Conservation (phyloP, 1,140 invertebrate genomes). For the Drosophila albomicans region DNA sequence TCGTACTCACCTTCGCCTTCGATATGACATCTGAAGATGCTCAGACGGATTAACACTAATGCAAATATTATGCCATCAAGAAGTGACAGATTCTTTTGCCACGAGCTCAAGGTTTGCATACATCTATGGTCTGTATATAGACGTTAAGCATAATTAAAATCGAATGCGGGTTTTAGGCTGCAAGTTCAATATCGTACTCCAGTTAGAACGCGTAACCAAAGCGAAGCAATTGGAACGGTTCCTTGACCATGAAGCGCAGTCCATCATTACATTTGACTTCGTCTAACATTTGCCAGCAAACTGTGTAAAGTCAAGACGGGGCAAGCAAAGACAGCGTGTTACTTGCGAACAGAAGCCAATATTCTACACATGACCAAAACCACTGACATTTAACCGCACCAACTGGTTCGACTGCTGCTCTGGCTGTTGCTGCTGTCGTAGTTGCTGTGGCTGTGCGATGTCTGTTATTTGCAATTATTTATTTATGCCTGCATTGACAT, state of each 20-base stretch:
- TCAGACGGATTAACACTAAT: constrained; percentile 69
- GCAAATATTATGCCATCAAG: constrained; percentile 10
- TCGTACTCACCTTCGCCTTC: constrained; percentile 47
- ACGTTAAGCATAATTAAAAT: constrained; percentile 15
- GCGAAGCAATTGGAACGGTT: constrained; percentile 31
- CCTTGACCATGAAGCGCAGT: constrained; percentile 73
- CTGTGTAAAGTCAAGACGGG: constrained; percentile 4
- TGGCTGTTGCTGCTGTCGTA: constrained; percentile 12
- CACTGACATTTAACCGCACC: constrained; percentile 72
- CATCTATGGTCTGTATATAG: neutral
- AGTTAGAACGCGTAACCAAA: constrained; percentile 44
- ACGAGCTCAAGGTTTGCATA: constrained; percentile 25
- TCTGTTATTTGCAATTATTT: constrained; percentile 74
- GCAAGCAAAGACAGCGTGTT: neutral
- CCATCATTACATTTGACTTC: constrained; percentile 10
- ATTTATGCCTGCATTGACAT: constrained; percentile 84
- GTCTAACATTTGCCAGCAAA: constrained; percentile 11
- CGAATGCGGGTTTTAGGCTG: neutral
- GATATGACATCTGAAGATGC: constrained; percentile 39
- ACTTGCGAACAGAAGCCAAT: constrained; percentile 46
- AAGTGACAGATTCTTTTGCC: neutral
- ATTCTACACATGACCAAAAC: constrained; percentile 71
- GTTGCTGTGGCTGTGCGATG: constrained; percentile 19
- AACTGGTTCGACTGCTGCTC: constrained; percentile 62
- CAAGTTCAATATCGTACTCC: constrained; percentile 55